phyloP scores from a whole-genome alignment of 1,140 invertebrate genomes.

The Brachionus rubens region DNA sequence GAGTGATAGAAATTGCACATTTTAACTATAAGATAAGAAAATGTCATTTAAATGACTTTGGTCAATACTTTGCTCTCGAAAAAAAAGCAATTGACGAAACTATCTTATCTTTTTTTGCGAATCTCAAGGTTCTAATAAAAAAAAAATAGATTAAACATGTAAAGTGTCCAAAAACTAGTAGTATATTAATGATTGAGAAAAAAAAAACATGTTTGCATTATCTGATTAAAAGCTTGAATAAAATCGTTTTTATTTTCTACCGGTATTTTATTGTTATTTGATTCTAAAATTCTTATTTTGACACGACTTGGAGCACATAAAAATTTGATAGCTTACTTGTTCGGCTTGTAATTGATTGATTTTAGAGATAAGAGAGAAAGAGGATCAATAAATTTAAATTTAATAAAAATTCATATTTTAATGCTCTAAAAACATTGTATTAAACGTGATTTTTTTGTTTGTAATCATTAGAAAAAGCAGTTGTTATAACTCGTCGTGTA shows the following conservation, averaged over 20 bases:
- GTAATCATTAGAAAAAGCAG: background rate
- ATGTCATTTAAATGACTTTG: background rate
- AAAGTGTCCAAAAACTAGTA: slow-evolving; percentile 13
- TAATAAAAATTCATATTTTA: background rate
- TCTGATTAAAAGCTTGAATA: background rate
- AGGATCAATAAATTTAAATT: slow-evolving; percentile 1
- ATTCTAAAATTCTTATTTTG: slow-evolving; percentile 1
- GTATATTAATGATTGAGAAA: background rate
- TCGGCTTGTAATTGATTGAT: background rate
- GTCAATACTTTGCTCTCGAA: too few species aligned
- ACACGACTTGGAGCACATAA: background rate
- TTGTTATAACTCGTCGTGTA: background rate
- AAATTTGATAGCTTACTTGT: background rate
- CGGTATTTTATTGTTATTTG: slow-evolving; percentile 4
- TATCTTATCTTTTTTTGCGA: too few species aligned
- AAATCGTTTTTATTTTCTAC: slow-evolving; percentile 11
- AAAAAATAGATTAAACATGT: background rate
- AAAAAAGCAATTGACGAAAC: too few species aligned
- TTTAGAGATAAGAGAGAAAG: background rate
- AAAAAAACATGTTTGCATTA: slow-evolving; percentile 16
- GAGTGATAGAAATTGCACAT: too few species aligned
- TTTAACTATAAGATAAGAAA: too few species aligned
- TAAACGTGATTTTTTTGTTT: slow-evolving; percentile 1
- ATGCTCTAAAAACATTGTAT: too few species aligned
- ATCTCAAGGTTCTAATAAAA: too few species aligned